Evolutionary conservation across 2,797 vertebrate genomes (phyloP).

Genomic region (Enteromius thamalakanensis): DNA sequence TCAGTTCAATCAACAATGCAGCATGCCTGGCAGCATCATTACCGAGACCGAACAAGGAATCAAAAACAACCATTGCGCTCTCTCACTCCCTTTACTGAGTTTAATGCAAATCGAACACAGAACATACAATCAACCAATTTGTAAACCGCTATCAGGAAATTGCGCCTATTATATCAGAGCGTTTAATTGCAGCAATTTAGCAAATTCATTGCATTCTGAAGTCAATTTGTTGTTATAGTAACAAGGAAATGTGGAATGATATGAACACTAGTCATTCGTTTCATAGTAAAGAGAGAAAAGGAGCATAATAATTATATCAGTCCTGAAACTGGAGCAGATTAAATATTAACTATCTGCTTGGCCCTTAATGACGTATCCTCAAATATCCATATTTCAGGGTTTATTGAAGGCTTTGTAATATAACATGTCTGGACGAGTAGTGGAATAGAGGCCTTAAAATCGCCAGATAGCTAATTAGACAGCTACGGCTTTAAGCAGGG

Average conservation of each 20-base stretch:
- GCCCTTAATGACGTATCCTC: constrained; percentile 11
- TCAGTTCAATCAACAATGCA: constrained; percentile 42
- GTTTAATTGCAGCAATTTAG: constrained; percentile 66
- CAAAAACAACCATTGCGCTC: constrained; percentile 32
- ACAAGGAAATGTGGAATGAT: constrained; percentile 58
- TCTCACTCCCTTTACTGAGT: constrained; percentile 32
- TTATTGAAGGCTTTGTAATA: constrained; percentile 43
- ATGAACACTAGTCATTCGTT: constrained; percentile 58
- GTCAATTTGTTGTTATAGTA: constrained; percentile 65
- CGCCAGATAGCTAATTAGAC: constrained; percentile 64
- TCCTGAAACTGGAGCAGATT: constrained; percentile 18
- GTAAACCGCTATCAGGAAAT: constrained; percentile 64
- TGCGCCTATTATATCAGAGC: constrained; percentile 54
- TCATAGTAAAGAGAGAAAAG: constrained; percentile 6
- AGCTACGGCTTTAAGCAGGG: constrained; percentile 44
- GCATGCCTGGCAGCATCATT: constrained; percentile 34
- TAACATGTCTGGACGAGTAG: constrained; percentile 48
- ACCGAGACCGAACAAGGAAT: constrained; percentile 56
- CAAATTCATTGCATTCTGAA: constrained; percentile 65
- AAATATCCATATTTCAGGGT: constrained; percentile 4
- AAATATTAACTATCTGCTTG: constrained; percentile 35
- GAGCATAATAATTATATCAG: constrained; percentile 1
- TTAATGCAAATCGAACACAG: constrained; percentile 47
- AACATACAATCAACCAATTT: constrained; percentile 54
- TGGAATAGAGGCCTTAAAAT: constrained; percentile 53